Base-by-base conservation (phyloP, 2,113 vertebrate species). In the Empidonax alnorum region DNA sequence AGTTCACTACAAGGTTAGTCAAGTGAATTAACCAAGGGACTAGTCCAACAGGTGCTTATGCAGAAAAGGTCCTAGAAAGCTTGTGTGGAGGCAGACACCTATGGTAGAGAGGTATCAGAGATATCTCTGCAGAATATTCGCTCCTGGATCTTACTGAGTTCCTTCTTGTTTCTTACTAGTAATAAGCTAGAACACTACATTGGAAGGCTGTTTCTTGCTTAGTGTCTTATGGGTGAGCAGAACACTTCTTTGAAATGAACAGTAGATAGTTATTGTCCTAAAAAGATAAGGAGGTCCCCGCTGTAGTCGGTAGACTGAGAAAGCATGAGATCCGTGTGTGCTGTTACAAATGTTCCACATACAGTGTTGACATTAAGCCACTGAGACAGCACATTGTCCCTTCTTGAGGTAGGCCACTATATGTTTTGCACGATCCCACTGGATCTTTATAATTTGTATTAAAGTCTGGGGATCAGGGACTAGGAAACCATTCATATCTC, bases 31-130 rank as follows among this genome's bases (percentile, higher is more conserved):
- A 3, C 25, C 30, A 33, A 78, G 52, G 56, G 61, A 93, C 80
- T 41, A 68, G 91, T 91, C 86, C 63, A 56, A 63, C 80, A 41
- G 56, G 93, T 72, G 31, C 49, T 67, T 61, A 41, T 81, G 65
- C 63, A 89, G 91, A 59, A 90, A 3, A 71, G 39, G 73, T 66
- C 65, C 74, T 84, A 50, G 84, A 69, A 89, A 71, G 77, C 1
- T 0, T 46, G 11, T 88, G 73, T 77, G 61, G 80, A 89, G 53
- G 52, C 81, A 90, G 44, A 74, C 6, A 5, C 52, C 7, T 42
- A 2, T 44, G 37, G 71, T 7, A 41, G 62, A 61, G 39, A 5
- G 39, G 5, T 50, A 39, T 42, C 53, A 61, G 39, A 5, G 39
- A 6, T 50, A 39, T 42, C 53, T 88, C 84, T 90, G 72, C 68